Conservation (phyloP, 2,888 invertebrate genomes). For the Entomobrya proxima region DNA sequence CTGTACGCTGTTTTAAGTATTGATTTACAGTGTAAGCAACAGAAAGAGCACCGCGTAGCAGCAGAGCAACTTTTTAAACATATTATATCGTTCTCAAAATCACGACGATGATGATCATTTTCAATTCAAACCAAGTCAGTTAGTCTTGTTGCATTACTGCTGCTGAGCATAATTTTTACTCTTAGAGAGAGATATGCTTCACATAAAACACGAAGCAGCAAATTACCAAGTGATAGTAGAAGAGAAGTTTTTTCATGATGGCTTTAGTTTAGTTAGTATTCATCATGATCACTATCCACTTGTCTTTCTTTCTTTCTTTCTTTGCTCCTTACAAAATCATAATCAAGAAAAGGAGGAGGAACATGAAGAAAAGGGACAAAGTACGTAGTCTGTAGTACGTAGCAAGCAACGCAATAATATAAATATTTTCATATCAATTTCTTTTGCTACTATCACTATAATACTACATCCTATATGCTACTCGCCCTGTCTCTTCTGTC, state of each 20-base stretch:
- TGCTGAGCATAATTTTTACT: neutral
- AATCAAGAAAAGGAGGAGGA: constrained; percentile 38
- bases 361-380: neutral
- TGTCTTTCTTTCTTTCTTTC: neutral
- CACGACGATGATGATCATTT: neutral
- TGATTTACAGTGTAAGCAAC: too few species aligned
- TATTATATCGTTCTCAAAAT: too few species aligned
- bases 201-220: neutral
- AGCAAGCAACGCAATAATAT: neutral
- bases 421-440: constrained; percentile 5
- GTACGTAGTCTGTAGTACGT: neutral
- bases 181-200: neutral
- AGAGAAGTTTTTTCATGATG: constrained; percentile 3
- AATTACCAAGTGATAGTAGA: too few species aligned
- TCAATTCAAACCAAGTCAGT: constrained; percentile 18
- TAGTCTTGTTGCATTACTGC: constrained; percentile 1
- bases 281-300: constrained; percentile 27
- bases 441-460: neutral
- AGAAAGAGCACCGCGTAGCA: too few species aligned
- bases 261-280: constrained; percentile 39
- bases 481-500: neutral
- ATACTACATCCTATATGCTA: neutral
- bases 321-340: constrained; percentile 18
- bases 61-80: neutral
- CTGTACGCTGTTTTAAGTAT: too few species aligned